Conservation (phyloP, 2,888 invertebrate genomes). For the Neelides folsomi region DNA sequence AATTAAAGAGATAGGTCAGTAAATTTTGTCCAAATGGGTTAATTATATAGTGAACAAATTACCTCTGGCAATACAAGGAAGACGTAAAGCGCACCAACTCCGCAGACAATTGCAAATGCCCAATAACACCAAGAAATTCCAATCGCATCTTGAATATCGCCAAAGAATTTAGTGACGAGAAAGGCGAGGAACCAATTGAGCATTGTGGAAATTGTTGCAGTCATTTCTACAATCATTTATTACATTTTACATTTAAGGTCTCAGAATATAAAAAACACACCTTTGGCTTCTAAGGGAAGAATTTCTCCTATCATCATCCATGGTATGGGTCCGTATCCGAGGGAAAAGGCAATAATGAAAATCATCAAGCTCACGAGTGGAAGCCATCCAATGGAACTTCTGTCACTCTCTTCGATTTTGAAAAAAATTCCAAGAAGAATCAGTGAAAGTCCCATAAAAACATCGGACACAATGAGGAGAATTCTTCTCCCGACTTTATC, state of each 20-base stretch:
- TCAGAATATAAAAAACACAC: slow-evolving; percentile 38
- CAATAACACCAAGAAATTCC: slow-evolving; percentile 28
- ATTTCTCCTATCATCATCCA: slow-evolving; percentile 73
- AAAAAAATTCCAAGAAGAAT: slow-evolving; percentile 60
- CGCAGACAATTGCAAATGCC: slow-evolving; percentile 27
- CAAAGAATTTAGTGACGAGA: slow-evolving; percentile 36
- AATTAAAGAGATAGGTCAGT: slow-evolving; percentile 8
- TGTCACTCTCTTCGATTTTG: slow-evolving; percentile 38
- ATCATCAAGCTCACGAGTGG: slow-evolving; percentile 59
- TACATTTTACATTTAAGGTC: neutral
- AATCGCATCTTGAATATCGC: slow-evolving; percentile 35
- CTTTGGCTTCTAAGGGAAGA: slow-evolving; percentile 58
- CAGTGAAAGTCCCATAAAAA: slow-evolving; percentile 57
- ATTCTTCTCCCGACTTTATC: slow-evolving; percentile 69
- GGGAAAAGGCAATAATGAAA: slow-evolving; percentile 65
- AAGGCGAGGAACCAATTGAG: slow-evolving; percentile 64
- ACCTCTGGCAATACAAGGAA: slow-evolving; percentile 27
- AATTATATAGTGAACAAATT: slow-evolving; percentile 8
- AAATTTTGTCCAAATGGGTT: too few relatives aligned
- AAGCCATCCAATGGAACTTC: slow-evolving; percentile 47
- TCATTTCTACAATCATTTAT: slow-evolving; percentile 9
- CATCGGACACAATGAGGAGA: slow-evolving; percentile 59
- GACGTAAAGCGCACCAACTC: slow-evolving; percentile 18
- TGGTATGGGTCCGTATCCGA: slow-evolving; percentile 69
- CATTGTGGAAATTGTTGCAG: slow-evolving; percentile 45